Conservation (phyloP, 30 jellyfish, hydroid and myxozoan species). For the Hydractinia echinata region DNA sequence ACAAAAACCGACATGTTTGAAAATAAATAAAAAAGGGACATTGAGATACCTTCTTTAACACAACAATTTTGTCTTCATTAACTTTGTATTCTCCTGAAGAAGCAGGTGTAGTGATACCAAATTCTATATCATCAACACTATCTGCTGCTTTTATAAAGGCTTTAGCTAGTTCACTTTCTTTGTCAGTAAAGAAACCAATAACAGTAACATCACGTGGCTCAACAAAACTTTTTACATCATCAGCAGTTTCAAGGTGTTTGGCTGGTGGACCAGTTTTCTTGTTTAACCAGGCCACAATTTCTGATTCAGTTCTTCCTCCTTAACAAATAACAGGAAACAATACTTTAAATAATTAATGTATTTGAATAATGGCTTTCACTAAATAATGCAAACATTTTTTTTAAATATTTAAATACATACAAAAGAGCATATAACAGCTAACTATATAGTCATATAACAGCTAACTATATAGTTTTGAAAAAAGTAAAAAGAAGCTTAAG, state of each 20-base stretch:
- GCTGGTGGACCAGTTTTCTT: conserved; percentile 99
- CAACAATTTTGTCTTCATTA: conserved; percentile 66
- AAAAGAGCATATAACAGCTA: too few species aligned
- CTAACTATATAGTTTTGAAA: too few species aligned
- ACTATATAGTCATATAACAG: too few species aligned
- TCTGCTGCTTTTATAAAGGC: conserved; percentile 78
- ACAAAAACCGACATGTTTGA: background rate
- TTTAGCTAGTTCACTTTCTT: conserved; percentile 81
- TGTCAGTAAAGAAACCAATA: conserved; percentile 69
- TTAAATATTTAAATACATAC: too few species aligned
- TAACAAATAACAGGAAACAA: too few species aligned
- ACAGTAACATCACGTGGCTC: conserved; percentile 91
- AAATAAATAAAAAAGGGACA: background rate
- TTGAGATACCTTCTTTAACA: conserved; percentile 64
- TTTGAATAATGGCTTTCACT: too few species aligned
- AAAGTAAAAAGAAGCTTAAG: too few species aligned
- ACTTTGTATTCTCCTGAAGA: conserved; percentile 60
- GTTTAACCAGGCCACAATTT: conserved; percentile 88
- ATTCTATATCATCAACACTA: conserved; percentile 71
- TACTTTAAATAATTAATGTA: too few species aligned
- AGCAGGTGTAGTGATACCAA: conserved; percentile 57
- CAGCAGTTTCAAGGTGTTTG: conserved; percentile 54
- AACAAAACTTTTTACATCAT: conserved; percentile 65
- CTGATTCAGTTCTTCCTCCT: conserved; percentile 96
- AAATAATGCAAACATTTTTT: too few species aligned